Conservation (phyloP, 2,888 invertebrate species). For the Archips crataeganus region DNA sequence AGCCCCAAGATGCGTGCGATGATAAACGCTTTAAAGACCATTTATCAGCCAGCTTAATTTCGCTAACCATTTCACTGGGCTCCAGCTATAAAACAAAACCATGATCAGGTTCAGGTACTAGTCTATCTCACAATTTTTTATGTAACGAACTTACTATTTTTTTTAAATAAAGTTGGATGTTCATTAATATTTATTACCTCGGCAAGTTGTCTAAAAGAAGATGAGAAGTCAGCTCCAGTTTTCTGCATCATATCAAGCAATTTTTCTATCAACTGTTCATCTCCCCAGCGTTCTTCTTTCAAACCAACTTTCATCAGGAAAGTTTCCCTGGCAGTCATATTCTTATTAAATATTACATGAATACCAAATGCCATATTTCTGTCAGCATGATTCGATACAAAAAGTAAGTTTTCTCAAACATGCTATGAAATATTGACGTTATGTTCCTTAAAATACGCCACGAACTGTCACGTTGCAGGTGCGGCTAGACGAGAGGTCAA, state of each 20-base stretch:
- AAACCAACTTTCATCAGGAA: slow-evolving; percentile 85
- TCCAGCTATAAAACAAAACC: slow-evolving; percentile 60
- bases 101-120: background rate
- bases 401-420: too few species aligned
- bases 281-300: slow-evolving; percentile 77
- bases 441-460: too few species aligned
- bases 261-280: slow-evolving; percentile 79
- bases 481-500: too few species aligned
- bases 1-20: slow-evolving; percentile 76
- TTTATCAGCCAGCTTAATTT: slow-evolving; percentile 67
- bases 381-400: background rate
- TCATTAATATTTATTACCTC: slow-evolving; percentile 61
- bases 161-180: too few species aligned
- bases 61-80: slow-evolving; percentile 72
- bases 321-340: slow-evolving; percentile 62
- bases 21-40: slow-evolving; percentile 83
- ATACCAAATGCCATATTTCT: background rate
- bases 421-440: too few species aligned
- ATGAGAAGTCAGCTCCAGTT: slow-evolving; percentile 88
- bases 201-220: slow-evolving; percentile 85
- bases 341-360: background rate
- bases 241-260: slow-evolving; percentile 87
- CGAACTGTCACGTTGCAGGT: too few species aligned
- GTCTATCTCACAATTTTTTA: background rate
- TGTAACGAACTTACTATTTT: background rate